Base-by-base conservation (phyloP, 1,140 invertebrate species). In the Lepidurus packardi region DNA sequence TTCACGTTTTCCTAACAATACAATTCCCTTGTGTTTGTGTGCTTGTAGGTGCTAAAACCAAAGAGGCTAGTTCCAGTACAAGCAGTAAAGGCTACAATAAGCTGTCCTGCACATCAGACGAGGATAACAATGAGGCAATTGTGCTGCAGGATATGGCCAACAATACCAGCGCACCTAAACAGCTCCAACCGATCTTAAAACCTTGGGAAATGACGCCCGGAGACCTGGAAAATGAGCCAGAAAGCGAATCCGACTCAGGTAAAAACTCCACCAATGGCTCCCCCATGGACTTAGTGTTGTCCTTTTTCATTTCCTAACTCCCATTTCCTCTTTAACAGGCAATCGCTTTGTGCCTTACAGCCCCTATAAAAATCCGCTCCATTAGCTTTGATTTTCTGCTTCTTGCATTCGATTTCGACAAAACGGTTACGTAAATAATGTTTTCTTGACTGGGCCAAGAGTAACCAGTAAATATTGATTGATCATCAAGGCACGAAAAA, bases 51-150 rank as follows among this genome's bases (percentile, higher is more conserved):
- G 21, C 16, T 65, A 65, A 65, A 65, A 65, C 53, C 53, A 65
- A 65, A 65, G 53, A 65, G 53, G 53, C 53, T 7, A 65, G 5
- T 13, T 65, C 53, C 21, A 65, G 53, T 8, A 65, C 53, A 21
- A 65, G 53, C 53, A 65, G 16, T 65, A 65, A 65, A 65, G 53
- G 53, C 53, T 65, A 65, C 53, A 65, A 65, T 65, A 65, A 65
- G n/a, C 53, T 65, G 6, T n/a, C 53, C 13, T 65, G 53, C n/a
- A 16, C 53, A 21, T 21, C 53, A 7, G 53, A 65, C 53, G 53
- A 65, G 6, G 53, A 65, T n/a, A 65, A 65, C 53, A 65, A 65
- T 65, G 53, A 16, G 21, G 53, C 53, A 13, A 65, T 65, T 1
- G 53, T n/a, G 16, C 53, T 65, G 16, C 53, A 65, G 1, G 21